phyloP scores from a whole-genome alignment of 2,113 vertebrate genomes.

The Aegithalos caudatus region DNA sequence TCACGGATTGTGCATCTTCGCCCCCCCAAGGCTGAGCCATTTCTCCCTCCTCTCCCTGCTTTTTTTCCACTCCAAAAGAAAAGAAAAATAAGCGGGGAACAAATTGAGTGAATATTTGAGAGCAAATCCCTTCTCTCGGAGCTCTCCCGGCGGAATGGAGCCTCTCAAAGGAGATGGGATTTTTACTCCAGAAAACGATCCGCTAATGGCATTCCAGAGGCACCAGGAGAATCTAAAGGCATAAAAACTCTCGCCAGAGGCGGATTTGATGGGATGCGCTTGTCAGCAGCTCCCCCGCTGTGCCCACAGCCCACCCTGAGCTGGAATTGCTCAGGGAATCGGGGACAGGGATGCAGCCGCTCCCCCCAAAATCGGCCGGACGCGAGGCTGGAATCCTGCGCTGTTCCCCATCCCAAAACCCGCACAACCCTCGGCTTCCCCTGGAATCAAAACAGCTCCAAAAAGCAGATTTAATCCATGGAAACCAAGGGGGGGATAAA shows the following conservation, averaged over 20 bases:
- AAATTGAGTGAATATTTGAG: not conserved
- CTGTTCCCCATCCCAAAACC: not conserved
- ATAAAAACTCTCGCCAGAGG: not conserved
- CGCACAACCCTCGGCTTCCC: accelerated
- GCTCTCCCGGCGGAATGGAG: not conserved
- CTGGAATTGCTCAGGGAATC: not conserved
- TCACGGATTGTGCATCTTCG: not conserved
- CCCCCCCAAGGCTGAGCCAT: not conserved
- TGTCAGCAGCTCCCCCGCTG: not conserved
- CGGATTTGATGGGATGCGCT: not conserved
- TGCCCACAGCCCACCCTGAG: accelerated
- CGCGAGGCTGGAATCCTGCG: accelerated
- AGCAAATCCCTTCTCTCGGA: not conserved
- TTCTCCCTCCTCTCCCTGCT: not conserved
- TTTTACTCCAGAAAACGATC: not conserved
- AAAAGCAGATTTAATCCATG: not conserved
- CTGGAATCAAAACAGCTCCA: accelerated
- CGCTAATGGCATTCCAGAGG: not conserved
- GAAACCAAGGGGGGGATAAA: not conserved
- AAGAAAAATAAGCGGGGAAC: not conserved
- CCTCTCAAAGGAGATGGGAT: not conserved
- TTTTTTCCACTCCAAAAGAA: not conserved
- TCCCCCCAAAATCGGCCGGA: not conserved
- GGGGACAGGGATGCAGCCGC: not conserved
- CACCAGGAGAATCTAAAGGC: not conserved